Evolutionary conservation across 1,140 invertebrate species (phyloP).

Genomic region (Cyclina sinensis): DNA sequence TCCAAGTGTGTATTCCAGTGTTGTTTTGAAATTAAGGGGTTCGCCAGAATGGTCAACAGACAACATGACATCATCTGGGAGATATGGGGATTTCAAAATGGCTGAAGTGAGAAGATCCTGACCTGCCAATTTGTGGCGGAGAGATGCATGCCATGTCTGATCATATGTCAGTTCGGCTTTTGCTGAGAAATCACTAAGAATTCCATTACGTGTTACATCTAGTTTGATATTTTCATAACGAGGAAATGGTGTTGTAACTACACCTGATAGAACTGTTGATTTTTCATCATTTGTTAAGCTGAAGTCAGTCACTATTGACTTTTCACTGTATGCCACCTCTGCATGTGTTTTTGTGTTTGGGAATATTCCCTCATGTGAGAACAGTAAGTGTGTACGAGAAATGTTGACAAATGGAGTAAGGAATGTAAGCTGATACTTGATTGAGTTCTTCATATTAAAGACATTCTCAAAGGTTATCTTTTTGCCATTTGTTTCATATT

Average conservation of each 20-base stretch:
- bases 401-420: slow-evolving; percentile 57
- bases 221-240: slow-evolving; percentile 43
- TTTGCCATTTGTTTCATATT: slow-evolving; percentile 74
- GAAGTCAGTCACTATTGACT: slow-evolving; percentile 19
- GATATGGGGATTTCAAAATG: slow-evolving; percentile 30
- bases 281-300: slow-evolving; percentile 15
- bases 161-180: slow-evolving; percentile 31
- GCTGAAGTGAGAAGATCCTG: slow-evolving; percentile 9
- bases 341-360: slow-evolving; percentile 53
- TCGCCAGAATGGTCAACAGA: slow-evolving; percentile 4
- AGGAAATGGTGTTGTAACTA: slow-evolving; percentile 51
- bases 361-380: slow-evolving; percentile 52
- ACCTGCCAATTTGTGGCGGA: slow-evolving; percentile 27
- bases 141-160: slow-evolving; percentile 23
- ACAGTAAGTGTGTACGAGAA: slow-evolving; percentile 13
- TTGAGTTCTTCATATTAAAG: slow-evolving; percentile 47
- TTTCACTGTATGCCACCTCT: slow-evolving; percentile 51
- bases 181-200: slow-evolving; percentile 27
- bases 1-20: slow-evolving; percentile 27
- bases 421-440: slow-evolving; percentile 58
- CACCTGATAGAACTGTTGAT: not conserved
- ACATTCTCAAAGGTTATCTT: slow-evolving; percentile 70
- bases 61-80: slow-evolving; percentile 27
- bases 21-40: slow-evolving; percentile 13
- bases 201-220: slow-evolving; percentile 6